phyloP scores from a whole-genome alignment of 2,888 invertebrate species.

The Athripsodes cinereus region DNA sequence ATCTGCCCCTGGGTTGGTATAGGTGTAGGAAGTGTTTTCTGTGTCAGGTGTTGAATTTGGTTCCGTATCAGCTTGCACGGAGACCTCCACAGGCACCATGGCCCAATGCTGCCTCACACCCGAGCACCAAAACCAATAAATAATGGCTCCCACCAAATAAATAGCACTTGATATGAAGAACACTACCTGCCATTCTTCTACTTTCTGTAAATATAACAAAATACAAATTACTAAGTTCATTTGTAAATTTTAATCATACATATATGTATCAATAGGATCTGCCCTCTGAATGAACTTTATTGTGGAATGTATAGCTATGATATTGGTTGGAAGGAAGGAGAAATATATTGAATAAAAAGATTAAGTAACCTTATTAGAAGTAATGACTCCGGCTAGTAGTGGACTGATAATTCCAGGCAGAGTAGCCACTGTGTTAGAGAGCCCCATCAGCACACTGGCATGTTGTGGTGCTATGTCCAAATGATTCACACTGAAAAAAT shows the following conservation, averaged over 20 bases:
- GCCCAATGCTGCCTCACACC: slow-evolving; percentile 84
- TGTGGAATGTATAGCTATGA: no score
- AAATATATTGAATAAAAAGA: background rate
- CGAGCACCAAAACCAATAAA: slow-evolving; percentile 74
- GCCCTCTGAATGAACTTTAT: no score
- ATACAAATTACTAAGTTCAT: no score
- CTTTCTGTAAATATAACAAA: slow-evolving; percentile 47
- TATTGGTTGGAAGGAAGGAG: no score
- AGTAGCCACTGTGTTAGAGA: slow-evolving; percentile 87
- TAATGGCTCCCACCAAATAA: slow-evolving; percentile 74
- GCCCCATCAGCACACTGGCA: slow-evolving; percentile 87
- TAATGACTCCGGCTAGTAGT: slow-evolving; percentile 70
- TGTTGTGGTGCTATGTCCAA: slow-evolving; percentile 88
- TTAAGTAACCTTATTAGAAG: slow-evolving; percentile 58
- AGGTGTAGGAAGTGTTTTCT: slow-evolving; percentile 18
- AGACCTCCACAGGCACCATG: slow-evolving; percentile 39
- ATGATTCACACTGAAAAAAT: slow-evolving; percentile 63
- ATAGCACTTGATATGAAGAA: slow-evolving; percentile 80
- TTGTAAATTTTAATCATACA: no score
- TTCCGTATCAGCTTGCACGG: slow-evolving; percentile 40
- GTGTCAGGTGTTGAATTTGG: slow-evolving; percentile 20
- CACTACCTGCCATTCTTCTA: slow-evolving; percentile 77
- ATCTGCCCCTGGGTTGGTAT: slow-evolving; percentile 19
- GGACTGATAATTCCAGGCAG: slow-evolving; percentile 91
- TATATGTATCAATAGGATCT: no score